Evolutionary conservation across 1,140 invertebrate genomes (phyloP).

Genomic region (Drosophila kanapiae): DNA sequence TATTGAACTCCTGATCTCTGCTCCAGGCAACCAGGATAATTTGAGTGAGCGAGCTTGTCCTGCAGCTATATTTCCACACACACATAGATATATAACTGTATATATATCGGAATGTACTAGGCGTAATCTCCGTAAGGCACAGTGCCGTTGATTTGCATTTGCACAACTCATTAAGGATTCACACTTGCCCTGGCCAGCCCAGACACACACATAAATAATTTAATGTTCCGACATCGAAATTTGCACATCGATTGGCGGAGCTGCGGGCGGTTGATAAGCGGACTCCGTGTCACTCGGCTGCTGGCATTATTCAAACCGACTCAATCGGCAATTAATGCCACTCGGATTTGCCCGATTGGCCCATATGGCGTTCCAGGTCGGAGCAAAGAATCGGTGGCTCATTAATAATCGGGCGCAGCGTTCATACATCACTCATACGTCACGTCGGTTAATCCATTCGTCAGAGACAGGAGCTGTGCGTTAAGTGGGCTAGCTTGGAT

Average conservation of each 20-base stretch:
- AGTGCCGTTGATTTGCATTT: slow-evolving; percentile 55
- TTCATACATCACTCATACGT: slow-evolving; percentile 80
- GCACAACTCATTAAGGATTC: slow-evolving; percentile 54
- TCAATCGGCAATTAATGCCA: slow-evolving; percentile 76
- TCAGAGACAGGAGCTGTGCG: slow-evolving; percentile 36
- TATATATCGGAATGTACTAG: background rate
- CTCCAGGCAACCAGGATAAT: slow-evolving; percentile 23
- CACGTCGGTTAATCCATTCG: slow-evolving; percentile 76
- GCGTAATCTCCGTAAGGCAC: slow-evolving; percentile 41
- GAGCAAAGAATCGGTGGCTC: slow-evolving; percentile 52
- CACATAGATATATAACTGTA: no score
- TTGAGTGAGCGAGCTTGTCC: slow-evolving; percentile 23
- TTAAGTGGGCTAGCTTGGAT: slow-evolving; percentile 10
- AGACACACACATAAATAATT: slow-evolving; percentile 43
- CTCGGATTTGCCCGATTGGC: slow-evolving; percentile 40
- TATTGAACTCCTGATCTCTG: background rate
- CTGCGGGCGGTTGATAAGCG: slow-evolving; percentile 47
- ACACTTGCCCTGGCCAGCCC: slow-evolving; percentile 22
- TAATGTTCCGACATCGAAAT: slow-evolving; percentile 50
- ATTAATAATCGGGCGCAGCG: slow-evolving; percentile 66
- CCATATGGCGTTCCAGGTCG: slow-evolving; percentile 5
- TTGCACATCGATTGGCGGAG: slow-evolving; percentile 28
- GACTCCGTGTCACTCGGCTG: slow-evolving; percentile 8
- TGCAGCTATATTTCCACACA: slow-evolving; percentile 3
- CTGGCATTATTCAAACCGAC: slow-evolving; percentile 31